Conservation (phyloP, 1,140 invertebrate genomes). For the Panulirus ornatus region DNA sequence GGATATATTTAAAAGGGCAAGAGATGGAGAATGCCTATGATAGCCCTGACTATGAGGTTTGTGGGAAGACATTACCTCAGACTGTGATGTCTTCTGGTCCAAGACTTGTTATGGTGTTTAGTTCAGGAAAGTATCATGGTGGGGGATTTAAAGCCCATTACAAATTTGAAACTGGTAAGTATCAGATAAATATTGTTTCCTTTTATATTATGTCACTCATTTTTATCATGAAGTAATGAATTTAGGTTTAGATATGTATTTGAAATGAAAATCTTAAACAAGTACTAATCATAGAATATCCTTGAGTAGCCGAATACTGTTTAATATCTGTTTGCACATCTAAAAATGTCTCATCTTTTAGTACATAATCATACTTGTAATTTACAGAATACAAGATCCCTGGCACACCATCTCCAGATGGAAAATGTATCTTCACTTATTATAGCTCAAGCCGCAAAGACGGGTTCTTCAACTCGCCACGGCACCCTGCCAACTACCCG, state of each 20-base stretch:
- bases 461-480: slow-evolving; percentile 96
- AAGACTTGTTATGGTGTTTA: slow-evolving; percentile 95
- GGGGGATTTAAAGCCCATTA: slow-evolving; percentile 94
- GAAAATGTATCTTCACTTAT: slow-evolving; percentile 94
- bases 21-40: slow-evolving; percentile 95
- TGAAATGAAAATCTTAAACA: too few species aligned
- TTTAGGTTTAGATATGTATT: too few species aligned
- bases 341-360: neutral
- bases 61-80: slow-evolving; percentile 85
- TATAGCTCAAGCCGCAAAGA: slow-evolving; percentile 89
- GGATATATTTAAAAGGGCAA: slow-evolving; percentile 94
- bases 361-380: too few species aligned
- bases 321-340: neutral
- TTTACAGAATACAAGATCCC: slow-evolving; percentile 92
- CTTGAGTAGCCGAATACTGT: too few species aligned
- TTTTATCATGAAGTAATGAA: neutral
- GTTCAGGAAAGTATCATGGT: slow-evolving; percentile 91
- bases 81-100: slow-evolving; percentile 91
- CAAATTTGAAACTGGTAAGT: slow-evolving; percentile 89
- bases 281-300: too few species aligned
- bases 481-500: slow-evolving; percentile 97
- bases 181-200: neutral
- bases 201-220: neutral
- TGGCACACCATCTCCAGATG: slow-evolving; percentile 94
- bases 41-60: slow-evolving; percentile 94